Base-by-base conservation (phyloP, 2,888 invertebrate genomes). In the Caenorhabditis sp. region DNA sequence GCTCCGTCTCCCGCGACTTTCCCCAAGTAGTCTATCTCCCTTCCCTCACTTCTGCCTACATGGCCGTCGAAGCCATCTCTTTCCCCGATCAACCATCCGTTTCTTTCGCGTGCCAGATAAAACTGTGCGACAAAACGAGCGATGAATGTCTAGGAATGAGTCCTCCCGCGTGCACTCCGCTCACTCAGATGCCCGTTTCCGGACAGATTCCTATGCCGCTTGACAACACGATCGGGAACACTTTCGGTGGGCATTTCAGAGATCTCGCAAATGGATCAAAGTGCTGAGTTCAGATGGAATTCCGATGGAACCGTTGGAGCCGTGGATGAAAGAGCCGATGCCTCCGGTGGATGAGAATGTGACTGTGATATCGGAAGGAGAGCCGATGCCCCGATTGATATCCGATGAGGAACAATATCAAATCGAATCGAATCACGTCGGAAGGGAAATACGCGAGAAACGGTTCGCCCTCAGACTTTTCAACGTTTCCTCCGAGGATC, bases 71-170 rank as follows among this genome's bases (percentile, higher is more conserved):
- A 72, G 86, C 87, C 5, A 84, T 86, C 71, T 80, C 83, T 3
- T 86, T 87, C 50, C 87, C 87, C 7, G 88, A 88, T 56, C 74
- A 83, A 24, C 68, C 78, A 11, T 78, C 82, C 30, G 70, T 88
- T 46, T 81, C 79, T 35, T 88, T 88, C 72, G 81, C 83, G 7
- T 88, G 88, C 45, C 86, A 88, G 58, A 85, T 88, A 24, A 80
- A 85, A 46, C 61, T 84, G 9, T 88, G 88, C 78, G 85, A 83
- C 55, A 86, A 86, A 41, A 59, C 73, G n/a, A 83, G 83, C 32
- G 82, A 84, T 39, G 86, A 87, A 37, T 88, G 88, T 80, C 56
- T 76, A 13, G 88, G 85, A 15, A 76, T 87, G 48, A 81, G 85
- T 30, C 78, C 78, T 2, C 76, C 76, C 1, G 32, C 53, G 3